phyloP scores from a whole-genome alignment of 2,888 invertebrate species.

The Tetragonisca angustula region DNA sequence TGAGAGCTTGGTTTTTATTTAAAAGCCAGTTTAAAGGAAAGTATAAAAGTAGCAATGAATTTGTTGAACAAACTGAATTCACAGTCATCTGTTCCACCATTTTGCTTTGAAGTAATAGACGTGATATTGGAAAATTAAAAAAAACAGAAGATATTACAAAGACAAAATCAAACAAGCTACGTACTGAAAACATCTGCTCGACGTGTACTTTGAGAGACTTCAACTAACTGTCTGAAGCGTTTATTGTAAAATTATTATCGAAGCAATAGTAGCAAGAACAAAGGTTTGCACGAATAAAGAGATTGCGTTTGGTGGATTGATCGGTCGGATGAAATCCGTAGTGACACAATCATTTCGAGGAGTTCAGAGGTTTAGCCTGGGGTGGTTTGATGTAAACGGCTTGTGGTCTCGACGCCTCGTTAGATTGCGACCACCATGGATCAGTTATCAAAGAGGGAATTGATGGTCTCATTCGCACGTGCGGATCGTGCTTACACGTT shows the following conservation, averaged over 20 bases:
- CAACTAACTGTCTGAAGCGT: no score
- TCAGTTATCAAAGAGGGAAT: constrained; percentile 61
- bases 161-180: neutral
- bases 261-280: neutral
- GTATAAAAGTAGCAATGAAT: neutral
- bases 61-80: neutral
- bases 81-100: neutral
- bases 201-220: no score
- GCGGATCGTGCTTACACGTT: constrained; percentile 1
- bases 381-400: constrained; percentile 79
- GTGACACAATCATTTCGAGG: constrained; percentile 77
- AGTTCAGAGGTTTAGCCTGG: constrained; percentile 78
- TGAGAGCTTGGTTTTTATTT: no score
- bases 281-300: neutral
- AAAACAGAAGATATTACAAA: no score
- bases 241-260: no score
- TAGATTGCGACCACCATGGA: constrained; percentile 60
- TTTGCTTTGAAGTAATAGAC: neutral
- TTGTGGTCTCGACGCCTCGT: constrained; percentile 63
- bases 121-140: neutral
- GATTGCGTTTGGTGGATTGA: neutral
- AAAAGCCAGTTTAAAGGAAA: neutral
- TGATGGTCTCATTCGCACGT: constrained; percentile 44
- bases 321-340: constrained; percentile 30
- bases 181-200: no score